phyloP scores from a whole-genome alignment of 2,113 vertebrate genomes.

The Arizona elegans region DNA sequence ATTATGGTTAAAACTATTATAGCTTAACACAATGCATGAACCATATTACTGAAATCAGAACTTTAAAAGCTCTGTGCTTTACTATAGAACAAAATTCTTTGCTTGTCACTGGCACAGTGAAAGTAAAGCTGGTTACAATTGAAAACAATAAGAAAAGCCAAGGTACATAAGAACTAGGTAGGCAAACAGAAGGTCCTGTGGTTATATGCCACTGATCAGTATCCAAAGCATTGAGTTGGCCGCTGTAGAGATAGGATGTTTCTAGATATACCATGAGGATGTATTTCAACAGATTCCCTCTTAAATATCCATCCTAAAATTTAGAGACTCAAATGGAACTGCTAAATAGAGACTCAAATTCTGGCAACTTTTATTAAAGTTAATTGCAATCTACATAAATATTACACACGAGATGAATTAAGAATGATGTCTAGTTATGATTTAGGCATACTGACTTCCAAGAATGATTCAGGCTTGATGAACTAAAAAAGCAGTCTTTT shows the following conservation, averaged over 20 bases:
- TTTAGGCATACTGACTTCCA: not conserved
- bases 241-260: not conserved
- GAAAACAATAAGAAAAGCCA: not conserved
- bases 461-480: not conserved
- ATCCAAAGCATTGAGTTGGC: not conserved
- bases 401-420: not conserved
- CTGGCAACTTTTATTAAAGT: not conserved
- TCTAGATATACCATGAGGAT: not conserved
- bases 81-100: not conserved
- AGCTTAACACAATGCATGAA: not conserved
- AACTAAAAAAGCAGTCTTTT: not conserved
- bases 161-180: not conserved
- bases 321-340: not conserved
- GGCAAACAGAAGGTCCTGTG: not conserved
- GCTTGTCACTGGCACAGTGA: not conserved
- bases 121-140: not conserved
- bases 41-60: not conserved
- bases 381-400: conserved; percentile 4
- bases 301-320: not conserved
- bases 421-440: not conserved
- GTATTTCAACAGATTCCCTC: not conserved
- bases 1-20: not conserved
- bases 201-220: not conserved
- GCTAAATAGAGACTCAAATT: not conserved
- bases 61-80: not conserved